These are phyloP conservation scores for Tachina lurida DNA, from an alignment of 2,888 invertebrate species.

Conservation along the genomic window DNA sequence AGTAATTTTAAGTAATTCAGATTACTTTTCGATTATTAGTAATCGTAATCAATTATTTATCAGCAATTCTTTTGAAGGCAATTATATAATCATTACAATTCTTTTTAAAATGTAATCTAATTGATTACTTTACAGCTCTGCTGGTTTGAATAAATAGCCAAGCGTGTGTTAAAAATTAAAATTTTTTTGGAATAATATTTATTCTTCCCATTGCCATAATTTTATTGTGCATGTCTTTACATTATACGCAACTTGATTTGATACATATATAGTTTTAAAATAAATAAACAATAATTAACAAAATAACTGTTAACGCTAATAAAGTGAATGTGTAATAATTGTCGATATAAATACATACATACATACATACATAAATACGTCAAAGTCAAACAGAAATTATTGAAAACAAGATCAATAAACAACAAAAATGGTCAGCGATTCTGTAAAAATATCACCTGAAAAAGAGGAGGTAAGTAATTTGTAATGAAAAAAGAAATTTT, in stretches of 20 bases:
- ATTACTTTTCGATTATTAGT: too few relatives aligned
- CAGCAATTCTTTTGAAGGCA: too few relatives aligned
- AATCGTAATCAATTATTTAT: too few relatives aligned
- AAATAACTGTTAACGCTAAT: constrained; percentile 45
- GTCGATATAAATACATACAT: neutral
- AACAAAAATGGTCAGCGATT: constrained; percentile 76
- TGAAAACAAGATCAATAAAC: neutral
- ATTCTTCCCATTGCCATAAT: constrained; percentile 44
- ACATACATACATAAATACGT: too few relatives aligned
- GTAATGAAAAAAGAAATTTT: neutral
- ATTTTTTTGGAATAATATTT: neutral
- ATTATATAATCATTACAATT: too few relatives aligned
- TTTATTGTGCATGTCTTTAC: neutral
- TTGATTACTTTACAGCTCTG: too few relatives aligned
- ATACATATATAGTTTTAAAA: constrained; percentile 12
- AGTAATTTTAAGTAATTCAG: too few relatives aligned
- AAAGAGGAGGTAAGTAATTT: constrained; percentile 75
- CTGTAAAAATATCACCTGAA: constrained; percentile 74
- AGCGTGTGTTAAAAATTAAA: neutral
- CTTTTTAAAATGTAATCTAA: too few relatives aligned
- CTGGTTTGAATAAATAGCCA: constrained; percentile 28
- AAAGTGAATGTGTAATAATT: constrained; percentile 28
- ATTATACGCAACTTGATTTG: constrained; percentile 7
- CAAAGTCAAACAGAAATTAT: neutral
- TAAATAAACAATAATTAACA: constrained; percentile 34